These are phyloP conservation scores for Protonibea diacanthus DNA, from an alignment of 2,797 vertebrate species.

Conservation along the genomic window DNA sequence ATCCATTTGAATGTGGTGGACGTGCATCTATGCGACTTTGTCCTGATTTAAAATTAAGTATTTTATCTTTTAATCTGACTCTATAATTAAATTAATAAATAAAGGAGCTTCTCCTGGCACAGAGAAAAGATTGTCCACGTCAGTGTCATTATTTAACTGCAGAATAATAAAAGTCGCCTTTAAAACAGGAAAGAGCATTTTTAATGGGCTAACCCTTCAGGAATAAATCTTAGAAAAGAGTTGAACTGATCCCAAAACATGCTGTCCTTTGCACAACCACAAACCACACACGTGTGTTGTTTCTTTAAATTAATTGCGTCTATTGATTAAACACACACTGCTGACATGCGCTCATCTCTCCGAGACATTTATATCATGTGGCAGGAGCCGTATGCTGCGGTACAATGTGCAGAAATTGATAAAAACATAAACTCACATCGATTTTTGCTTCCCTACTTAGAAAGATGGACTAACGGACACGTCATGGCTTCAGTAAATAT, in stretches of 20 bases:
- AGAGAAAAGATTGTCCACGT: constrained; percentile 1
- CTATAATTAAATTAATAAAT: neutral
- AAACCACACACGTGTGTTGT: neutral
- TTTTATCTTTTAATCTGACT: neutral
- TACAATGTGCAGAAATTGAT: constrained; percentile 30
- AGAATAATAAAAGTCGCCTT: constrained; percentile 20
- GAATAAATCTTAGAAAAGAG: constrained; percentile 26
- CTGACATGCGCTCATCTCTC: constrained; percentile 38
- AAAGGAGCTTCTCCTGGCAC: constrained; percentile 7
- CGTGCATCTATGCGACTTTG: neutral
- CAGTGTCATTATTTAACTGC: neutral
- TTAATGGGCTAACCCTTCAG: constrained; percentile 10
- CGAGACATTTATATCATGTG: constrained; percentile 24
- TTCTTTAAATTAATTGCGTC: constrained; percentile 31
- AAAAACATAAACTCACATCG: constrained; percentile 39
- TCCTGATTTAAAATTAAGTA: neutral
- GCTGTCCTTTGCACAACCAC: constrained; percentile 35
- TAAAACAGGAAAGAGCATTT: constrained; percentile 21
- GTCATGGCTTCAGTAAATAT: constrained; percentile 5
- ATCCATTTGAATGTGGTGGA: too few species aligned
- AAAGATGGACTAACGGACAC: constrained; percentile 8
- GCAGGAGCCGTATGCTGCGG: neutral
- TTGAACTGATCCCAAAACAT: constrained; percentile 27
- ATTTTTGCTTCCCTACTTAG: constrained; percentile 23
- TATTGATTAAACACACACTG: constrained; percentile 36